Percentiles rank a stretch among this genome's conserved stretches.
phyloP scores from a whole-genome alignment of 2,113 vertebrate genomes.

The Capreolus pygargus region DNA sequence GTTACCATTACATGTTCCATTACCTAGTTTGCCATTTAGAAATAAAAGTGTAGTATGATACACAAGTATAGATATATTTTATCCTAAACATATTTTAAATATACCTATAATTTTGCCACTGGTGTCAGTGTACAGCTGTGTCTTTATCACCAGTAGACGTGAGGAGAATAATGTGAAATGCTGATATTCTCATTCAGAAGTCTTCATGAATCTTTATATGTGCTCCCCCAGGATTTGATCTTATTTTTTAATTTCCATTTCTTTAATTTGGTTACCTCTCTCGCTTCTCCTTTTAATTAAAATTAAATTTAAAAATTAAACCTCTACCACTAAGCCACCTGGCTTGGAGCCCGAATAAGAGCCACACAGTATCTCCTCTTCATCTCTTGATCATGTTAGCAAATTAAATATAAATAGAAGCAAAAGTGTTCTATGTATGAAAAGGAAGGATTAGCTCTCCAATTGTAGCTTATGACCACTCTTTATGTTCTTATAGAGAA shows the following conservation, averaged over 20 bases:
- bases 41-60: constrained; percentile 9
- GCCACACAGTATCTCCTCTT: not conserved
- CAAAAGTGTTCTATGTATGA: not conserved
- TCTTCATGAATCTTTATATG: constrained; percentile 22
- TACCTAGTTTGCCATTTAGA: not conserved
- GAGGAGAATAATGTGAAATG: constrained; percentile 44
- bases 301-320: constrained; percentile 58
- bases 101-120: constrained; percentile 63
- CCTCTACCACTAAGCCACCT: not conserved
- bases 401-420: constrained; percentile 45
- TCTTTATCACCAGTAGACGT: constrained; percentile 50
- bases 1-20: not conserved
- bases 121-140: constrained; percentile 67
- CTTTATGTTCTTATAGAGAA: not conserved
- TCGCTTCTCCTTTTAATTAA: constrained; percentile 63
- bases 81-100: constrained; percentile 58
- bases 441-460: not conserved
- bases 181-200: constrained; percentile 47
- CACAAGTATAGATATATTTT: constrained; percentile 45
- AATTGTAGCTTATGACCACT: not conserved
- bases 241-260: constrained; percentile 63
- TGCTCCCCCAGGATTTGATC: constrained; percentile 28
- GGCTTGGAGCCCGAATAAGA: constrained; percentile 4
- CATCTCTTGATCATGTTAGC: not conserved
- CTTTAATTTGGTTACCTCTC: constrained; percentile 59